These are phyloP conservation scores for Arctopsyche grandis DNA, from an alignment of 1,140 invertebrate genomes.

Conservation along the genomic window DNA sequence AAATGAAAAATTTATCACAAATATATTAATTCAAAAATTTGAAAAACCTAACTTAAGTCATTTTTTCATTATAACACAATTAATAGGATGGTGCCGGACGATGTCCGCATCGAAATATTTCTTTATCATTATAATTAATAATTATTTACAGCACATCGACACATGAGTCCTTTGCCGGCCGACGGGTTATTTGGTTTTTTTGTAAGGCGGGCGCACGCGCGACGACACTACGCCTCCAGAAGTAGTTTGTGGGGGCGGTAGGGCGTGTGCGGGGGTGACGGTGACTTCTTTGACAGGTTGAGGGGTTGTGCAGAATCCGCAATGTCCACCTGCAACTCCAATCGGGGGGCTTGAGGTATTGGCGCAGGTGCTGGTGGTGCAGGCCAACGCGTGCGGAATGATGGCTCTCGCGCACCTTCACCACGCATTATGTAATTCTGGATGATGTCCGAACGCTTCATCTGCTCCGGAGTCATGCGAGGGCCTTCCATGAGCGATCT, in stretches of 20 bases:
- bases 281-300: slow-evolving; percentile 89
- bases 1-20: slow-evolving; percentile 55
- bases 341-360: slow-evolving; percentile 67
- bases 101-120: slow-evolving; percentile 45
- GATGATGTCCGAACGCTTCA: slow-evolving; percentile 88
- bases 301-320: slow-evolving; percentile 84
- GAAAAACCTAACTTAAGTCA: slow-evolving; percentile 52
- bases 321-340: slow-evolving; percentile 84
- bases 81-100: slow-evolving; percentile 51
- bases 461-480: slow-evolving; percentile 86
- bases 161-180: slow-evolving; percentile 37
- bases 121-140: slow-evolving; percentile 40
- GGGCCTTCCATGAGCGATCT: slow-evolving; percentile 89
- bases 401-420: slow-evolving; percentile 52
- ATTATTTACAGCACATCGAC: slow-evolving; percentile 27
- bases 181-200: slow-evolving; percentile 44
- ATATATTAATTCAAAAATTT: slow-evolving; percentile 54
- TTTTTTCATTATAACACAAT: slow-evolving; percentile 43
- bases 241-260: slow-evolving; percentile 67
- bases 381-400: slow-evolving; percentile 42
- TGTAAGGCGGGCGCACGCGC: slow-evolving; percentile 55
- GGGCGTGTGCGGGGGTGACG: slow-evolving; percentile 73
- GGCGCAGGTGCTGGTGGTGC: slow-evolving; percentile 60
- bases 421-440: slow-evolving; percentile 89
- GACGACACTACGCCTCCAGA: slow-evolving; percentile 69